Evolutionary conservation across 2,888 invertebrate species (phyloP), one percentile per base, ranked within the genome.

Genomic region (Marronus borbonicus): DNA sequence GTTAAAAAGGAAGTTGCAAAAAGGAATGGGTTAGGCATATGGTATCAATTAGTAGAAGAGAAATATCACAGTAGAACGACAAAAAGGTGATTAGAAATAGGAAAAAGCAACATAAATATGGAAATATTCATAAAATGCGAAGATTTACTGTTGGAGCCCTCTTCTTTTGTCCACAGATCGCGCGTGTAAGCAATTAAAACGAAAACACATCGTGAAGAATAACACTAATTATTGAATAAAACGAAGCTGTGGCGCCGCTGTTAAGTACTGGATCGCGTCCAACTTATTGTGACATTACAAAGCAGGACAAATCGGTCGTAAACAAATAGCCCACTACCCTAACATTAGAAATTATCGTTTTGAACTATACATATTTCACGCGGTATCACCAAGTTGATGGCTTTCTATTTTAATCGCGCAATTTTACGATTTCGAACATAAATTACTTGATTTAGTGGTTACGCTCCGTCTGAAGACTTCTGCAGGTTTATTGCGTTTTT

Each of bases 231-330:
- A 82, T 81, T 78, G 80, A 79, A 77, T 79, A 20, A 28, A 44
- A 44, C 39, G 20, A 79, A 74, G 31, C 64, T 64, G 80, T 78
- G 80, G 80, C 80, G 80, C 81, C 81, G 79, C 81, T 81, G 81
- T 81, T 80, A 81, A 80, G 72, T 55, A n/a, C 81, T 82, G 82
- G 82, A 79, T 76, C 39, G 31, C 64, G 65, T 81, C 82, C 82
- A 82, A 81, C 80, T 49, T 44, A 81, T 80, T 81, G 76, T 78
- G 79, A 78, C 80, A 76, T 76, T 80, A 80, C 80, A 82, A 81
- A 65, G n/a, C 39, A 39, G 10, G 65, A 70, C 78, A 76, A 76
- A 79, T 80, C 66, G 65, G 80, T 80, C 80, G 79, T 80, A 81
- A 82, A 82, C 81, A 82, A 80, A 82, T 81, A 78, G 80, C 69